phyloP scores from a whole-genome alignment of 2,113 vertebrate species.

The Melospiza melodia region DNA sequence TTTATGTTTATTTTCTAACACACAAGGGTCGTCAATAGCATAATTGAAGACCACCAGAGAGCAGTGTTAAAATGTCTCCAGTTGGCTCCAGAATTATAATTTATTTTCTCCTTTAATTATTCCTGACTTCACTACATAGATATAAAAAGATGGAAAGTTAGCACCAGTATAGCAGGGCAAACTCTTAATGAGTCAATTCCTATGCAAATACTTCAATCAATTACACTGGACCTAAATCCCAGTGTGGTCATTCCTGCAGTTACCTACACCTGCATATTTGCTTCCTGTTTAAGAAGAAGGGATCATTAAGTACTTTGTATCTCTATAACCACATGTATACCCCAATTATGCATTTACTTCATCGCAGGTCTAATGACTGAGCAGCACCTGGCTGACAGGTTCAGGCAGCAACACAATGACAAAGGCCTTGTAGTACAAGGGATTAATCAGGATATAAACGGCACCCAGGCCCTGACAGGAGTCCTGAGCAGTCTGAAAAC shows the following conservation, averaged over 20 bases:
- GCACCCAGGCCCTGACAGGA: background rate
- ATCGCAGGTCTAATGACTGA: background rate
- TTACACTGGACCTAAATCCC: background rate
- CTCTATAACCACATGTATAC: background rate
- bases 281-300: background rate
- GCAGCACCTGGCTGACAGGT: background rate
- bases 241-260: background rate
- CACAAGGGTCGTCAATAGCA: background rate
- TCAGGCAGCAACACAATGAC: background rate
- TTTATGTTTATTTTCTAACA: background rate
- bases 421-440: background rate
- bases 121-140: background rate
- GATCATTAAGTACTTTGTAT: background rate
- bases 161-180: background rate
- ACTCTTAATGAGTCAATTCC: background rate
- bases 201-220: background rate
- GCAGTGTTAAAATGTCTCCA: background rate
- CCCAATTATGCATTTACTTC: background rate
- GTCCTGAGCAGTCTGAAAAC: background rate
- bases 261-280: background rate
- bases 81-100: background rate
- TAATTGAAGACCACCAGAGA: background rate
- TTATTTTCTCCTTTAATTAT: background rate
- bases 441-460: background rate
- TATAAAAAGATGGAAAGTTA: background rate